These are phyloP conservation scores for Malthinus seriepunctatus DNA, from an alignment of 2,888 invertebrate species.

Conservation along the genomic window DNA sequence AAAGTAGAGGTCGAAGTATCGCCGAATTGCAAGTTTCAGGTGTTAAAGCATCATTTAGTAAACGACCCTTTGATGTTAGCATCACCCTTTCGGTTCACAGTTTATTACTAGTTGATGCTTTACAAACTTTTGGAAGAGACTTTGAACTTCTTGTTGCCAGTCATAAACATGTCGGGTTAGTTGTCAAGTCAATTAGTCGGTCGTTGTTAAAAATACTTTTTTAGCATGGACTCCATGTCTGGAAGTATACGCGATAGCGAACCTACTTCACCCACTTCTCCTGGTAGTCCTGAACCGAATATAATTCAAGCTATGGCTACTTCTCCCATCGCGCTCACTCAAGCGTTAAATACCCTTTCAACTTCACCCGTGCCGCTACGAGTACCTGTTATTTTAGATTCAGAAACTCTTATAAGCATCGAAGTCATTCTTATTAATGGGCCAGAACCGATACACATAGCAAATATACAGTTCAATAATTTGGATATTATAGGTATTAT, in stretches of 20 bases:
- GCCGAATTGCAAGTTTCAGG: conserved; percentile 93
- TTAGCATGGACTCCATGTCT: conserved; percentile 89
- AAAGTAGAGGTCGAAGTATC: conserved; percentile 84
- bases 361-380: conserved; percentile 43
- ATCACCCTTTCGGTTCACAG: conserved; percentile 89
- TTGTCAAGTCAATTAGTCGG: neutral
- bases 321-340: conserved; percentile 61
- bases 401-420: conserved; percentile 76
- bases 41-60: conserved; percentile 76
- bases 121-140: conserved; percentile 94
- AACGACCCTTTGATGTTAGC: conserved; percentile 74
- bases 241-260: conserved; percentile 92
- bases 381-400: conserved; percentile 49
- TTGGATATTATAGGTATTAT: conserved; percentile 86
- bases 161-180: conserved; percentile 88
- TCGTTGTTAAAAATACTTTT: conserved; percentile 19
- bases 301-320: conserved; percentile 45
- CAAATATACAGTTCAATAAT: conserved; percentile 91
- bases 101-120: conserved; percentile 88
- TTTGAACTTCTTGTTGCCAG: conserved; percentile 94
- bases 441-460: conserved; percentile 64
- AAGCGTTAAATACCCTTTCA: conserved; percentile 57
- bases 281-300: conserved; percentile 70
- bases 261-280: conserved; percentile 86
- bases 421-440: conserved; percentile 75